phyloP scores from a whole-genome alignment of 2,888 invertebrate species.

The Tipula vernalis region DNA sequence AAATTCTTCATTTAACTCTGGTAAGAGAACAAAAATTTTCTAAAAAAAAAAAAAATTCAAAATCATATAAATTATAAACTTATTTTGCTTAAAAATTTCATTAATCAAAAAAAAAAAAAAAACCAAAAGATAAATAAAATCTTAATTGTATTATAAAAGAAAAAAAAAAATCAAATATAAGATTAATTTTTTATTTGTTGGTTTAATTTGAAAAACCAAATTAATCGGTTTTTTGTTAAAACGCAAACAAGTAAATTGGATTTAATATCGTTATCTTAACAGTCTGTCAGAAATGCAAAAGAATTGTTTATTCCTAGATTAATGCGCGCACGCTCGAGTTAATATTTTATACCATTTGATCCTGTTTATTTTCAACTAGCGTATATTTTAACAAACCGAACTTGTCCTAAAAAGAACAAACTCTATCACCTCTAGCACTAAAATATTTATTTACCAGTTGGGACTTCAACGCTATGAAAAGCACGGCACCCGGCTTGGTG shows the following conservation, averaged over 20 bases:
- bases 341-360: too few species aligned
- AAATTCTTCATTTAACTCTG: neutral
- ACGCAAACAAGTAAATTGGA: neutral
- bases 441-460: too few species aligned
- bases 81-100: conserved; percentile 4
- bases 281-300: neutral
- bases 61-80: neutral
- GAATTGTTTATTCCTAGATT: neutral
- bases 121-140: neutral
- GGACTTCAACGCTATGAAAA: too few species aligned
- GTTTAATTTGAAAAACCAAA: neutral
- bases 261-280: neutral
- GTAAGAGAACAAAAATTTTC: neutral
- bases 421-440: too few species aligned
- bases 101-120: neutral
- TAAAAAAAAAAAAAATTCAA: neutral
- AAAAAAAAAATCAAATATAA: neutral
- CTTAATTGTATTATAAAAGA: neutral
- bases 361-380: too few species aligned
- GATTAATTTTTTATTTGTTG: neutral
- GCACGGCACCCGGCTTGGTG: too few species aligned
- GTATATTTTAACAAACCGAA: too few species aligned
- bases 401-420: too few species aligned
- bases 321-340: too few species aligned
- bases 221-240: neutral